Evolutionary conservation across 2,888 invertebrate genomes (phyloP).

Genomic region (Caenorhabditis panamensis): DNA sequence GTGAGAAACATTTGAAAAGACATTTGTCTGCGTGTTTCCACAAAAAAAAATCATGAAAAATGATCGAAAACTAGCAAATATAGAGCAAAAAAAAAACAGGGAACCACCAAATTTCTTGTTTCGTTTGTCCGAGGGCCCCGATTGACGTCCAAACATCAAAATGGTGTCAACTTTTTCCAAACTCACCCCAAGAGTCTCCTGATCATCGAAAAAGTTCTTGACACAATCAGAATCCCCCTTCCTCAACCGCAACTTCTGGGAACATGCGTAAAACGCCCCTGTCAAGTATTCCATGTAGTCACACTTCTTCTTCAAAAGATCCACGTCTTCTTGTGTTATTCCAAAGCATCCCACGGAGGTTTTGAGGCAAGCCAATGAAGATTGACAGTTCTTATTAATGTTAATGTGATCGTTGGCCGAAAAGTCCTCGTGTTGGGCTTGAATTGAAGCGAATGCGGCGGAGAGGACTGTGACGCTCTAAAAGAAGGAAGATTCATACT

Average conservation of each 20-base stretch:
- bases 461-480: conserved; percentile 21
- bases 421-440: conserved; percentile 53
- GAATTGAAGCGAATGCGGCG: conserved; percentile 46
- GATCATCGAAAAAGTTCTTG: conserved; percentile 31
- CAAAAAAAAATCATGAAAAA: too few species aligned
- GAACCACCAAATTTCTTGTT: too few species aligned
- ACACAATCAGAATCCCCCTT: conserved; percentile 23
- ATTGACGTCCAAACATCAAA: too few species aligned
- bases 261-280: conserved; percentile 49
- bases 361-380: conserved; percentile 43
- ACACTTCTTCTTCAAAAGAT: conserved; percentile 26
- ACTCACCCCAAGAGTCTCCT: conserved; percentile 10
- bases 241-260: conserved; percentile 31
- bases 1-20: too few species aligned
- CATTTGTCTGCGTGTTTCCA: too few species aligned
- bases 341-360: conserved; percentile 37
- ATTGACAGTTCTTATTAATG: conserved; percentile 47
- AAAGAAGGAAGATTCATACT: too few species aligned
- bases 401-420: conserved; percentile 55
- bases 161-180: too few species aligned
- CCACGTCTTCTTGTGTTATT: conserved; percentile 43
- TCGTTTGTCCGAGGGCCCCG: too few species aligned
- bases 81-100: too few species aligned
- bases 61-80: too few species aligned
- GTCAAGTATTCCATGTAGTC: conserved; percentile 51